Evolutionary conservation across 2,797 vertebrate genomes (phyloP), one percentile per base, ranked within the genome.

Genomic region (Alosa sapidissima): DNA sequence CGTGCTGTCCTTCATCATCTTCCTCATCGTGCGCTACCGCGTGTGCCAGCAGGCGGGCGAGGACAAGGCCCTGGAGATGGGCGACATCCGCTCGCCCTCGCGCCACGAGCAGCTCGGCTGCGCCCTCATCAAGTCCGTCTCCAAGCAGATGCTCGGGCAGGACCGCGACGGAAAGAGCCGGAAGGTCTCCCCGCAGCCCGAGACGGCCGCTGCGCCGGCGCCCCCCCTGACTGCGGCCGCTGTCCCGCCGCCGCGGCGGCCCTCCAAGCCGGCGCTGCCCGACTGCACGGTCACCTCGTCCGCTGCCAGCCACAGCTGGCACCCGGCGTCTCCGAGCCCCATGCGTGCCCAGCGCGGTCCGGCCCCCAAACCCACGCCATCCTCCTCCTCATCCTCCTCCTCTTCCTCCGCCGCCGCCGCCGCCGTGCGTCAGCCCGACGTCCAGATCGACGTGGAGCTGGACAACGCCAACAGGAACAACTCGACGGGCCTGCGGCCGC

Each of bases 1-100:
- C 0, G 98, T 99, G 81, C 95, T 99, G 0, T 98, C 99, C 87
- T 99, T 99, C 93, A 99, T 99, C 94, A 98, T 99, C 92, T 99
- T 99, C 93, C 96, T 99, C 87, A 99, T 99, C 93, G 98, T 99
- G 92, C 97, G 98, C 88, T 99, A 99, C 94, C 96, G 97, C 87
- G 97, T 99, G 92, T 99, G 98, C 85, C 97, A 97, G 93, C 97
- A 96, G 86, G 96, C 96, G 0, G 98, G 97, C 49, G 91, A 94
- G 55, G 97, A 97, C 85, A 99, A 99, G 93, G 95, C 94, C 28
- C 94, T 98, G 85, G 98, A 99, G 94, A 97, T 99, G 92, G 98
- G 97, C 87, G 98, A 98, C 28, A 96, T 99, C 72, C 96, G 97
- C 89, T 98, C 98, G 0, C 97, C 97, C 92, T 98, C 98, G 33